Evolutionary conservation across 1,140 invertebrate genomes (phyloP).

Genomic region (Cataglyphis hispanica): DNA sequence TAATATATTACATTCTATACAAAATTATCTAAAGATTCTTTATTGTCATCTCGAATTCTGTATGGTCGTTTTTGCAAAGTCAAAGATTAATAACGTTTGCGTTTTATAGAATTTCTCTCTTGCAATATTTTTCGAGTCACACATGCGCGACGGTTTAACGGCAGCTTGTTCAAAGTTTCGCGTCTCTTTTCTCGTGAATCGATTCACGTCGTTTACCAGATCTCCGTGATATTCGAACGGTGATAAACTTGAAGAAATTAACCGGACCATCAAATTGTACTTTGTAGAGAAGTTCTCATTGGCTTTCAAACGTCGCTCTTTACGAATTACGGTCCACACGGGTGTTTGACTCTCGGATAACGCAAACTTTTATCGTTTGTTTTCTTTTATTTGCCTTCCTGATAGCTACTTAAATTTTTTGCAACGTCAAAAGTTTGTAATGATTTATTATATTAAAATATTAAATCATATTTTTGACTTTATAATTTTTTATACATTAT

Average conservation of each 20-base stretch:
- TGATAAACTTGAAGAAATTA: slow-evolving; percentile 74
- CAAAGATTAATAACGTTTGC: background rate
- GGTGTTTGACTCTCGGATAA: slow-evolving; percentile 63
- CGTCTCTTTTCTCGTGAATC: slow-evolving; percentile 10
- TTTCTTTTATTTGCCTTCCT: slow-evolving; percentile 23
- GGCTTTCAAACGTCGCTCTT: slow-evolving; percentile 65
- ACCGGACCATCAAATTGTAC: slow-evolving; percentile 76
- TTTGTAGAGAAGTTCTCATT: slow-evolving; percentile 72
- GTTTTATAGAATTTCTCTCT: background rate
- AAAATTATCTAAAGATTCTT: background rate
- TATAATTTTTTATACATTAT: background rate
- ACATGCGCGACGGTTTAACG: slow-evolving; percentile 33
- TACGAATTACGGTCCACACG: slow-evolving; percentile 66
- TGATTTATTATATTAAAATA: background rate
- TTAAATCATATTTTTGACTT: slow-evolving; percentile 8
- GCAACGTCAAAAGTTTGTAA: background rate
- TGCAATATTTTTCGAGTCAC: slow-evolving; percentile 29
- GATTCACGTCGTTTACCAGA: slow-evolving; percentile 50
- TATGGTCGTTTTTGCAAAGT: background rate
- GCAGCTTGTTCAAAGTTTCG: slow-evolving; percentile 49
- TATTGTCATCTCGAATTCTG: background rate
- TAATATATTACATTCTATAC: background rate
- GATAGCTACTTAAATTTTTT: background rate
- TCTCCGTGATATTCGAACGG: slow-evolving; percentile 60
- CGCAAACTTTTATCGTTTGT: slow-evolving; percentile 61